Evolutionary conservation across 2,888 invertebrate species (phyloP), one percentile per base, ranked within the genome.

Genomic region (Eristalis tenax): DNA sequence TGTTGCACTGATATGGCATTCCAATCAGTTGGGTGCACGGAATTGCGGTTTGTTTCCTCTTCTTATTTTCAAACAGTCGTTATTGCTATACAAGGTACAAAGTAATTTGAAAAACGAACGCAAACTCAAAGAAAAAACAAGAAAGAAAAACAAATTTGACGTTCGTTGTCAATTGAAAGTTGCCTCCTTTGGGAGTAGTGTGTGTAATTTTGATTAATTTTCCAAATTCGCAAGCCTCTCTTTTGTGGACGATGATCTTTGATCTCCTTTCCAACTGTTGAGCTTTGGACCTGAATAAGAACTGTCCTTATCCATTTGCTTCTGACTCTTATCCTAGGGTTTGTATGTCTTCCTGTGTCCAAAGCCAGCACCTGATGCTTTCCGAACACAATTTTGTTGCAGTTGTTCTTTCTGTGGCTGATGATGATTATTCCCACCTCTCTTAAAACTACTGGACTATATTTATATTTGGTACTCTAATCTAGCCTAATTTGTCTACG

Each of bases 401-500:
- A 13, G 38, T 13, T 38, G 13, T n/a, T n/a, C n/a, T n/a, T n/a
- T n/a, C n/a, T 38, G 11, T 38, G 13, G 11, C 43, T 61, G 28
- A 35, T 28, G 32, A 5, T 32, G 32, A 10, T 69, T 65, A 1
- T n/a, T 78, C 2, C 50, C 38, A 6, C 32, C 2, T 57, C 50
- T 61, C 61, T 59, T 69, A 80, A 56, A 74, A 38, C 22, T 68
- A 56, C 57, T 40, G 6, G 18, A 61, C 15, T 43, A 73, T n/a
- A 50, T 4, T 70, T 26, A 63, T 81, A 75, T 75, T 81, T 81
- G 81, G 63, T 81, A 81, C 68, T 64, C 66, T 74, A 68, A 74
- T 38, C 59, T 81, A 81, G 8, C 56, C 74, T 74, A 80, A 35
- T 74, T 71, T 56, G 38, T 68, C 63, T 81, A 81, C 40, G 50